Evolutionary conservation across 2,888 invertebrate genomes (phyloP), one percentile per base, ranked within the genome.

Genomic region (Tricholauxania praeusta): DNA sequence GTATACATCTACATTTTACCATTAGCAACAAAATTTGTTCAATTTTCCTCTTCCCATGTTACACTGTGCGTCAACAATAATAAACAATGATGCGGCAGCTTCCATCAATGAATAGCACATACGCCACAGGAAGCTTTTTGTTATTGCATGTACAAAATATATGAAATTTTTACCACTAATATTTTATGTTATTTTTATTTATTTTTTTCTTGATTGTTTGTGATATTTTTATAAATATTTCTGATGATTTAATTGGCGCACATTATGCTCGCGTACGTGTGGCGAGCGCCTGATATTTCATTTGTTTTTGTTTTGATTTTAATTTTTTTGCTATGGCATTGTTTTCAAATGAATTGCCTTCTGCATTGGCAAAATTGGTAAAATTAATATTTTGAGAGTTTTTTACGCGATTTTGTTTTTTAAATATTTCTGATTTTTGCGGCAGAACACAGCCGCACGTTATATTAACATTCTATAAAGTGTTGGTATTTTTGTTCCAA

Each of bases 301-400:
- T 32, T 39, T 22, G 28, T 47, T 12, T n/a, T 14, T 62, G 12
- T 60, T 22, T 15, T 32, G n/a, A 5, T 12, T 60, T 14, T 39
- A 28, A 6, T 63, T 48, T 10, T 47, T 63, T 28, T 28, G 10
- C 39, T 8, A 8, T 39, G 32, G 3, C 62, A n/a, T 62, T 62
- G 69, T 69, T 60, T 69, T 22, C 32, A 69, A 69, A 69, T 60
- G 62, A 69, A 67, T 57, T 57, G 67, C 39, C 1, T 10, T 57
- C 47, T 47, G 53, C 55, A 19, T 47, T 32, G 22, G 14, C 28
- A 19, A n/a, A n/a, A 64, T 64, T 64, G 28, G n/a, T n/a, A n/a
- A n/a, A n/a, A 64, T 15, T 51, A 6, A 39, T 39, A 39, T 39
- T 39, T 39, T 7, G 39, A 39, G 39, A 39, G 10, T 39, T 10